These are phyloP conservation scores for Crocidura indochinensis DNA, from an alignment of 2,797 vertebrate species.

Conservation along the genomic window DNA sequence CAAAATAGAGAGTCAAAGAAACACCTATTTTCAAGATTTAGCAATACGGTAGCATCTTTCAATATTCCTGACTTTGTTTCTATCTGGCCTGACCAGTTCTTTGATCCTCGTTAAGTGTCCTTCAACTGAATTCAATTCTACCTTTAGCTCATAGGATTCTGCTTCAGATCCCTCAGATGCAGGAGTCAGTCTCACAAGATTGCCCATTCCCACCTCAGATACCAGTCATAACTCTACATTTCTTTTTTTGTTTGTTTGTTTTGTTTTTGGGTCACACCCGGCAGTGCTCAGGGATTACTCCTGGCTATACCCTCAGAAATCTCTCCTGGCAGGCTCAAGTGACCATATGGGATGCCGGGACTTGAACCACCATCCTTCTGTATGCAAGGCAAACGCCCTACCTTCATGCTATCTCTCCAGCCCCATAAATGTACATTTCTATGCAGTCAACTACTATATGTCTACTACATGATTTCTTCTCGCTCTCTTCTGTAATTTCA, in stretches of 20 bases:
- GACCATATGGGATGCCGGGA: too few species aligned
- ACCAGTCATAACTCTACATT: neutral
- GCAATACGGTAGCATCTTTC: neutral
- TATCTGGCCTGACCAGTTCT: neutral
- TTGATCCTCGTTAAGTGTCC: neutral
- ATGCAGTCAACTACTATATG: neutral
- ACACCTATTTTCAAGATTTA: neutral
- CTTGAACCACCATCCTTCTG: too few species aligned
- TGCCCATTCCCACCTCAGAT: neutral
- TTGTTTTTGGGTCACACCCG: too few species aligned
- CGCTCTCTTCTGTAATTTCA: neutral
- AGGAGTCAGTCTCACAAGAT: neutral
- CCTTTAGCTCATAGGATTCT: neutral
- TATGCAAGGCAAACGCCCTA: too few species aligned
- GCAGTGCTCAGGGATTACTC: too few species aligned
- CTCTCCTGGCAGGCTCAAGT: too few species aligned
- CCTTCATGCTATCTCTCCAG: too few species aligned
- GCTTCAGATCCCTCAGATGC: neutral
- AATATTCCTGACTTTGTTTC: neutral
- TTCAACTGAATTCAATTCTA: constrained; percentile 20
- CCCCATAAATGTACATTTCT: neutral
- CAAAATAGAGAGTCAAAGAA: too few species aligned
- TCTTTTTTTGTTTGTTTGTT: too few species aligned
- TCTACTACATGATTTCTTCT: neutral
- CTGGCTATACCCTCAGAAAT: too few species aligned